Percentiles rank a stretch among this genome's conserved stretches.
Evolutionary conservation across 2,888 invertebrate species (phyloP).

Genomic region (Mellilla xanthometata): DNA sequence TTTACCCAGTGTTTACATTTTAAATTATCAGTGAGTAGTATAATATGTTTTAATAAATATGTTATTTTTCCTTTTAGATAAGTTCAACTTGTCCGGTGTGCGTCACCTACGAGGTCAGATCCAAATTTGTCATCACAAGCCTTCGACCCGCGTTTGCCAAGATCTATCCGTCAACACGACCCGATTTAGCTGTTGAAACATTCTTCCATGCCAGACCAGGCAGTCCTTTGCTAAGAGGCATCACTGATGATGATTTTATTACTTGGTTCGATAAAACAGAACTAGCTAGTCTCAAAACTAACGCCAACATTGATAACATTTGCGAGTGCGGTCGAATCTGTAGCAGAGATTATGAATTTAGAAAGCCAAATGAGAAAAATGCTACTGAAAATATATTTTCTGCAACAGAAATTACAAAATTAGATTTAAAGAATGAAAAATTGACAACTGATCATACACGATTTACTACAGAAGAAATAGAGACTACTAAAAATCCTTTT

Average conservation of each 20-base stretch:
- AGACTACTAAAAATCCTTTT: slow-evolving; percentile 2
- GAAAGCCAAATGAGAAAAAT: slow-evolving; percentile 43
- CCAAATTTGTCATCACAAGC: slow-evolving; percentile 83
- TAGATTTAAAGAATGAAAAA: too few relatives aligned
- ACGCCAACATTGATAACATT: slow-evolving; percentile 73
- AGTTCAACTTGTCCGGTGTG: slow-evolving; percentile 84
- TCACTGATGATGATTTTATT: slow-evolving; percentile 85
- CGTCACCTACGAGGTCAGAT: slow-evolving; percentile 83
- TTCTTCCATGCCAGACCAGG: slow-evolving; percentile 84
- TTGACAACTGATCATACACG: too few relatives aligned
- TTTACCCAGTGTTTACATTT: too few relatives aligned
- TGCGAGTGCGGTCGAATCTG: slow-evolving; percentile 81
- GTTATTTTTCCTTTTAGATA: slow-evolving; percentile 60
- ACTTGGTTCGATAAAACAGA: slow-evolving; percentile 86
- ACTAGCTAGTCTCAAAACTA: slow-evolving; percentile 68
- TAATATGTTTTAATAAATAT: too few relatives aligned
- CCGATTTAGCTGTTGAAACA: slow-evolving; percentile 84
- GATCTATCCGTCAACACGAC: slow-evolving; percentile 83
- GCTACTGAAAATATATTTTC: too few relatives aligned
- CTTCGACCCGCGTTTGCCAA: slow-evolving; percentile 85
- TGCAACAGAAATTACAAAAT: too few relatives aligned
- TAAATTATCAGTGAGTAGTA: too few relatives aligned
- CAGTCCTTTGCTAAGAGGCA: slow-evolving; percentile 83
- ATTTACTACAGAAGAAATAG: not conserved
- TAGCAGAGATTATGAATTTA: slow-evolving; percentile 69